phyloP scores from a whole-genome alignment of 2,797 vertebrate species.

The Spea hammondii region DNA sequence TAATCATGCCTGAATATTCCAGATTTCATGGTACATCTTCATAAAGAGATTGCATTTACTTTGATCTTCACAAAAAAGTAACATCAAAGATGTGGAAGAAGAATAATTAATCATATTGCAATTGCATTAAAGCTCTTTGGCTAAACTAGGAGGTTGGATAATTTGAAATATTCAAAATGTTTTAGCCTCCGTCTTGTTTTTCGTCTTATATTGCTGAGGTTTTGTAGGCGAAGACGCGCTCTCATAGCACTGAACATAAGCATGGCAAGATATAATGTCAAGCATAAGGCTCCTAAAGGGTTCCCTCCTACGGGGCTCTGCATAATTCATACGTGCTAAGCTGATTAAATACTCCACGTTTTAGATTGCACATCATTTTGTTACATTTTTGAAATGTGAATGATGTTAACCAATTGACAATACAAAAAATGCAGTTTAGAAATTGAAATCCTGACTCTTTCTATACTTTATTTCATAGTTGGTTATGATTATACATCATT shows the following conservation, averaged over 20 bases:
- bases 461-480: no score
- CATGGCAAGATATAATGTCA: not conserved
- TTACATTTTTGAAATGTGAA: slow-evolving; percentile 60
- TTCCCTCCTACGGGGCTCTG: not conserved
- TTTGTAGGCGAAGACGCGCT: slow-evolving; percentile 7
- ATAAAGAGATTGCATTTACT: slow-evolving; percentile 45
- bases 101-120: slow-evolving; percentile 39
- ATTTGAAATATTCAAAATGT: slow-evolving; percentile 14
- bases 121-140: slow-evolving; percentile 34
- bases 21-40: slow-evolving; percentile 4
- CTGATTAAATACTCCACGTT: slow-evolving; percentile 66
- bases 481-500: no score
- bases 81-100: slow-evolving; percentile 45
- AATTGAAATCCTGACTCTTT: no score
- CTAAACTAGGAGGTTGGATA: slow-evolving; percentile 18
- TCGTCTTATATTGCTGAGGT: slow-evolving; percentile 24
- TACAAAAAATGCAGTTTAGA: no score
- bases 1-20: no score
- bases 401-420: not conserved
- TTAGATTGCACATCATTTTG: slow-evolving; percentile 65
- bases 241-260: not conserved
- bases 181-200: slow-evolving; percentile 17
- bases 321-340: slow-evolving; percentile 64
- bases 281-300: slow-evolving; percentile 22
- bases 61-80: slow-evolving; percentile 42